Conservation (phyloP, 2,888 invertebrate species). For the Junonia oenone region DNA sequence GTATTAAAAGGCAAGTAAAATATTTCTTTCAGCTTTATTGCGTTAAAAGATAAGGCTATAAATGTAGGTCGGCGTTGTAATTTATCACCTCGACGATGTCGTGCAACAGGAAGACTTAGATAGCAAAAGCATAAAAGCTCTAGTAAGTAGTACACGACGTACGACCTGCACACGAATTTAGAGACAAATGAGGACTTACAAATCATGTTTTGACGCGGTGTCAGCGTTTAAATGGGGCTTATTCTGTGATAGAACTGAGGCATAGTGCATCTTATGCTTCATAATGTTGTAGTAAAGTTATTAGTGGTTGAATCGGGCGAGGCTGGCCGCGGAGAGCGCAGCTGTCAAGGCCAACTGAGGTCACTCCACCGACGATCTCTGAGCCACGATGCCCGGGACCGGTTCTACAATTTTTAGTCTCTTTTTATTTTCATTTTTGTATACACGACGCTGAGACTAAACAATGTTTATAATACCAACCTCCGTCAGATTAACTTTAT, state of each 20-base stretch:
- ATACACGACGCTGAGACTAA: conserved; percentile 76
- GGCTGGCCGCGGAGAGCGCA: conserved; percentile 62
- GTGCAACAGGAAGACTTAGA: conserved; percentile 30
- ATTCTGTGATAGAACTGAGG: conserved; percentile 43
- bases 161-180: conserved; percentile 15
- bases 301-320: conserved; percentile 70
- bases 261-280: conserved; percentile 65
- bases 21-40: conserved; percentile 26
- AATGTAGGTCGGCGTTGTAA: conserved; percentile 28
- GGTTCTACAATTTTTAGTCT: conserved; percentile 77
- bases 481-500: conserved; percentile 73
- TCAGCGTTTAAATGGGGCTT: conserved; percentile 14
- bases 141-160: conserved; percentile 22
- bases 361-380: conserved; percentile 77
- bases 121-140: conserved; percentile 29
- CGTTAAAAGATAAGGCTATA: conserved; percentile 29
- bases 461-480: conserved; percentile 74
- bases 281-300: conserved; percentile 73
- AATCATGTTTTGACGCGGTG: conserved; percentile 59
- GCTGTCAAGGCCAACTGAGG: conserved; percentile 79
- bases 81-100: conserved; percentile 27
- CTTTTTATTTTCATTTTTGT: conserved; percentile 80
- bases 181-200: conserved; percentile 54
- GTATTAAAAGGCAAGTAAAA: conserved; percentile 5
- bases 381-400: conserved; percentile 70